Evolutionary conservation across 2,888 invertebrate genomes (phyloP).

Genomic region (Odontothrips loti): DNA sequence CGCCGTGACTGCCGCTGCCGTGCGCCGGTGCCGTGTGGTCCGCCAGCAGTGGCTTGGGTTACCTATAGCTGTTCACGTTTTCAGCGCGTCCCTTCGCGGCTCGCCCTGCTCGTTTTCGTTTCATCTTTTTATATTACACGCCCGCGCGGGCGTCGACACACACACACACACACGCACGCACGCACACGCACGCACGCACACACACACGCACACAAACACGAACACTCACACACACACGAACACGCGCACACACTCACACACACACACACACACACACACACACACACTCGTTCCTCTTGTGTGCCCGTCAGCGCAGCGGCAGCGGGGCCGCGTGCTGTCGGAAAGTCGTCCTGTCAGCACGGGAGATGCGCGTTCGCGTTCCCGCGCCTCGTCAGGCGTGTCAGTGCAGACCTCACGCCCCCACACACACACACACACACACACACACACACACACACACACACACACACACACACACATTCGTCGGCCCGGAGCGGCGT

Average conservation of each 20-base stretch:
- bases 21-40: no score
- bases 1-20: no score
- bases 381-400: conserved; percentile 1
- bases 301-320: background rate
- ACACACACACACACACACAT: no score
- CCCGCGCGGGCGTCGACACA: background rate
- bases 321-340: background rate
- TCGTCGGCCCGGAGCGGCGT: no score
- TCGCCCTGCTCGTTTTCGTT: no score
- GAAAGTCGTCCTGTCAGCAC: background rate
- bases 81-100: no score
- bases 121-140: background rate
- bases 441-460: no score
- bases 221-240: background rate
- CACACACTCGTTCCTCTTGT: background rate
- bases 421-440: no score
- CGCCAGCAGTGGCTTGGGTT: no score
- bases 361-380: background rate
- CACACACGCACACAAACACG: background rate
- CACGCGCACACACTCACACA: background rate
- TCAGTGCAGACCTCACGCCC: background rate
- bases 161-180: no score
- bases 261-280: background rate
- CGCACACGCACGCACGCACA: background rate
- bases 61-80: no score